Evolutionary conservation across 2,797 vertebrate species (phyloP), one percentile per base, ranked within the genome.

Genomic region (Coregonus ussuriensis): DNA sequence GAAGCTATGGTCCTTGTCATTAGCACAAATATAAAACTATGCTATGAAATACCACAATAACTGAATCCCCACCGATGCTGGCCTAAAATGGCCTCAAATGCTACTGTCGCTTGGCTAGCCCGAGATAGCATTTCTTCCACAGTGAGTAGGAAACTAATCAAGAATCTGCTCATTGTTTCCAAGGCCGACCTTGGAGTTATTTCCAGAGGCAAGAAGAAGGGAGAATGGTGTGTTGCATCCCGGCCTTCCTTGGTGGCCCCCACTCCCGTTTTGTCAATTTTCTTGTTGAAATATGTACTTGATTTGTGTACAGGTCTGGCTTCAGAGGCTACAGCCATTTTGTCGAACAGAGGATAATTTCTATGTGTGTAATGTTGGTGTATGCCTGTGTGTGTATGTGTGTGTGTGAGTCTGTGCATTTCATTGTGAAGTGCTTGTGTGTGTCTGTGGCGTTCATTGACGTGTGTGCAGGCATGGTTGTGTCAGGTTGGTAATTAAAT

Each of bases 101-200:
- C 1, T 63, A 63, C 0, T 47, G 59, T 63, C 13, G 59, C 59
- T 63, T 4, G 59, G 59, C 56, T n/a, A 6, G 16, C 18, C 15
- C 5, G 31, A 33, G 21, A 18, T 75, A 63, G 33, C 52, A 70
- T 66, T 84, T 62, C 74, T 18, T 81, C 59, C 81, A 62, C 33
- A 79, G 51, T 78, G 79, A 76, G 59, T 63, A 63, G 56, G 74
- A 66, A 76, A 67, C 15, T 71, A 82, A 79, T 74, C 47, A 31
- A 74, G 71, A 84, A 77, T 81, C 82, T 76, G 33, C 78, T 82
- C 68, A 84, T 84, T 89, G 88, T 91, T 77, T 90, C 78, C 84
- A 82, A 78, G 52, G 68, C 51, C 86, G 89, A 92, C 90, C 89
- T 93, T 91, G 86, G 80, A 89, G 78, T 88, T 91, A 89, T 90